Conservation (phyloP, 1,140 invertebrate genomes). For the Belonocnema kinseyi region DNA sequence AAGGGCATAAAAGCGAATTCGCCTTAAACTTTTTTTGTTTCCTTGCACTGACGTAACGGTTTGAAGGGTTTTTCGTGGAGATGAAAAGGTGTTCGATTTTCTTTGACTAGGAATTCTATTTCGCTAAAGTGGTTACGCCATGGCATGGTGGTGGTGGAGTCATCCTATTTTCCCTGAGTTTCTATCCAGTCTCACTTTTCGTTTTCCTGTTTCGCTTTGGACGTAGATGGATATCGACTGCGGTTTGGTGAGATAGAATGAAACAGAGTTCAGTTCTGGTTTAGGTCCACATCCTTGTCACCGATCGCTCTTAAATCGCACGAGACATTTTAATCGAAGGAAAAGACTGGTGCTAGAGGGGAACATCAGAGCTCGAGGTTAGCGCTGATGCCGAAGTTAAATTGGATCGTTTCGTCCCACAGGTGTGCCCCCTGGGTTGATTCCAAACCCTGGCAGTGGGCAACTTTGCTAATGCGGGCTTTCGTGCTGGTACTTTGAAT, state of each 20-base stretch:
- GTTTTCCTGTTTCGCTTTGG: background rate
- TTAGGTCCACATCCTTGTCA: slow-evolving; percentile 33
- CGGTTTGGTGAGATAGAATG: slow-evolving; percentile 11
- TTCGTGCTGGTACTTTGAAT: slow-evolving; percentile 31
- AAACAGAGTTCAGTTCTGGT: background rate
- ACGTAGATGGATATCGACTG: slow-evolving; percentile 26
- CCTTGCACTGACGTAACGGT: background rate
- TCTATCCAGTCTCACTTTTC: slow-evolving; percentile 1
- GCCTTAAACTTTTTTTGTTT: background rate
- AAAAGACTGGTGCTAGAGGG: slow-evolving; percentile 30
- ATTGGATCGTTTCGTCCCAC: slow-evolving; percentile 53
- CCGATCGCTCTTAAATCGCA: slow-evolving; percentile 45
- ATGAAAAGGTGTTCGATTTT: slow-evolving; percentile 13
- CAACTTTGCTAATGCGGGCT: slow-evolving; percentile 56
- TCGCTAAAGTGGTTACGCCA: slow-evolving; percentile 14
- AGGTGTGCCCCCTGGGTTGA: slow-evolving; percentile 36
- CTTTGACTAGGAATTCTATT: slow-evolving; percentile 22
- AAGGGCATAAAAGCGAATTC: slow-evolving; percentile 1
- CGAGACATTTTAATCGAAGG: slow-evolving; percentile 50
- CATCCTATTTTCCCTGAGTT: background rate
- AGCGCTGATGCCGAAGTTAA: slow-evolving; percentile 55
- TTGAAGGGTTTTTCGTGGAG: background rate
- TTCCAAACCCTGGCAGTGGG: slow-evolving; percentile 16
- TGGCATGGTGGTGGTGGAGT: background rate
- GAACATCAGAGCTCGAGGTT: slow-evolving; percentile 14